A percentile compares a stretch with the other conserved stretches of the same genome.
Conservation (phyloP, 2,113 vertebrate species). For the Spea multiplicata region DNA sequence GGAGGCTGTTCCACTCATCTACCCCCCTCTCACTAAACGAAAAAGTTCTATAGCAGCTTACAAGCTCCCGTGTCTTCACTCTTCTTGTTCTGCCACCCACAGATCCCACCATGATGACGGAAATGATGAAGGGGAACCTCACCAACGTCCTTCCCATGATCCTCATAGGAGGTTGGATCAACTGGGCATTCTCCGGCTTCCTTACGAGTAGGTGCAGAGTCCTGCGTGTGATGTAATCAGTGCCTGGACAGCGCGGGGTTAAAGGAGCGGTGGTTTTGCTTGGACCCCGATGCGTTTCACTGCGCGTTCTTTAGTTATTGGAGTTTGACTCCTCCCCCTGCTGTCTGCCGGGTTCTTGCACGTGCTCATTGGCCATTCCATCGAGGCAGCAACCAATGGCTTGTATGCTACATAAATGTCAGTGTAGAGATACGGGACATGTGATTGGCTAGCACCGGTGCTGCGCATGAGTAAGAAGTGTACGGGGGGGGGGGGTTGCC, state of each 20-base stretch:
- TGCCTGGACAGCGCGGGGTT: neutral
- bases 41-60: too few species aligned
- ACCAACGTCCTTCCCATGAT: conserved; percentile 82
- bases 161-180: conserved; percentile 81
- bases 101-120: conserved; percentile 77
- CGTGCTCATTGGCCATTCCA: too few species aligned
- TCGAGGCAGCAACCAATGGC: too few species aligned
- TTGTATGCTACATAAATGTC: too few species aligned
- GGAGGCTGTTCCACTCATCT: too few species aligned
- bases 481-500: too few species aligned
- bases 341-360: too few species aligned
- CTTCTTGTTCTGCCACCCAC: neutral
- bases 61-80: neutral
- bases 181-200: conserved; percentile 83
- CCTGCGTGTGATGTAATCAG: neutral
- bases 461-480: too few species aligned
- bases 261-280: neutral
- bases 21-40: too few species aligned
- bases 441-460: too few species aligned
- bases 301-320: neutral
- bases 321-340: neutral
- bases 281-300: neutral
- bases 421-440: too few species aligned
- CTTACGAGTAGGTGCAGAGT: conserved; percentile 70
- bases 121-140: conserved; percentile 84